Conservation (phyloP, 2,888 invertebrate species). For the Drosophila rubida region DNA sequence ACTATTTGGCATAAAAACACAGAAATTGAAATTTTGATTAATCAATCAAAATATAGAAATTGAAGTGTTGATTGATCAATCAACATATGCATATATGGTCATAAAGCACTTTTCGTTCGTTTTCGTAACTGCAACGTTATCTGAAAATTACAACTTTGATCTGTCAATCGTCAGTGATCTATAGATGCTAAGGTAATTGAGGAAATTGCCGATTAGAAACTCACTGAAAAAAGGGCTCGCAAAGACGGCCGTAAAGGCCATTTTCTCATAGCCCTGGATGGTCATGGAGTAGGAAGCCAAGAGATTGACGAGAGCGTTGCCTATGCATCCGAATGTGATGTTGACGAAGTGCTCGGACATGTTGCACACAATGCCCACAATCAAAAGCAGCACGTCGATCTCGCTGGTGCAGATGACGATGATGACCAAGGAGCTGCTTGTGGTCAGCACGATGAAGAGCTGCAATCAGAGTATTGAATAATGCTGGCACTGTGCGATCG, state of each 20-base stretch:
- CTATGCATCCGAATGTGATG: constrained; percentile 42
- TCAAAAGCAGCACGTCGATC: constrained; percentile 39
- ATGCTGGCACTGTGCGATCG: no score
- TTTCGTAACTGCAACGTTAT: no score
- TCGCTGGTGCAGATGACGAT: constrained; percentile 45
- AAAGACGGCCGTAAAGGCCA: constrained; percentile 53
- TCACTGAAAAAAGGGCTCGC: constrained; percentile 57
- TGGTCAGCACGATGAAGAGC: constrained; percentile 22
- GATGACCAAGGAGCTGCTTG: constrained; percentile 21
- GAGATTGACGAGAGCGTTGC: constrained; percentile 40
- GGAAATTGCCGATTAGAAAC: not conserved
- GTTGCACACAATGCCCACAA: constrained; percentile 39
- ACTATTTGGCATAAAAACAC: no score
- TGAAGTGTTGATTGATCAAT: no score
- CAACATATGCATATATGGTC: no score
- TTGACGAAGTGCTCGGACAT: constrained; percentile 38
- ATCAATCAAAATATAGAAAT: no score
- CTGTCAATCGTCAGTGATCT: not conserved
- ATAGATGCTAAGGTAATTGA: not conserved
- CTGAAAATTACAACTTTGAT: not conserved
- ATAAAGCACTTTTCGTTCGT: no score
- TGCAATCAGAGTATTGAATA: not conserved
- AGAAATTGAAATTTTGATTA: no score
- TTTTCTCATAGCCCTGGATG: constrained; percentile 54
- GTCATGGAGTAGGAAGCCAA: constrained; percentile 35